Conservation (phyloP, 1,140 invertebrate species). For the Apis laboriosa region DNA sequence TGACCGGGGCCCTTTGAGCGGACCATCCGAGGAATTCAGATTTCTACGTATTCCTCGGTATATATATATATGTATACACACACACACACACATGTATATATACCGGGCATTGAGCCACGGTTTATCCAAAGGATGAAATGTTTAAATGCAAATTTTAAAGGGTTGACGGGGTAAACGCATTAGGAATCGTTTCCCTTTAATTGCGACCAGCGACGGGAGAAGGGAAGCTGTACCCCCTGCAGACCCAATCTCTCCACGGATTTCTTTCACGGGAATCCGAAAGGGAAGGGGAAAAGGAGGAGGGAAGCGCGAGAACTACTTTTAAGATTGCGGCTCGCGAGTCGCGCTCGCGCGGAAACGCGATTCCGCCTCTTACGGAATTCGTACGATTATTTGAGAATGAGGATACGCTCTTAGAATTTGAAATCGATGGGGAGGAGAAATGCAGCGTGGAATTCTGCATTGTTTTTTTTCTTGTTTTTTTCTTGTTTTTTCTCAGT, state of each 20-base stretch:
- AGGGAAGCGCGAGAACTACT: neutral
- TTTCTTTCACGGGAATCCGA: neutral
- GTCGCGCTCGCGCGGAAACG: neutral
- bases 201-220: neutral
- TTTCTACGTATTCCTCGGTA: conserved; percentile 19
- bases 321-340: neutral
- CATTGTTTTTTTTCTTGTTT: no score
- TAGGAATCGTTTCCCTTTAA: conserved; percentile 29
- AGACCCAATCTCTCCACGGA: neutral
- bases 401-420: neutral
- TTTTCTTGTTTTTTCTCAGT: no score
- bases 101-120: conserved; percentile 12
- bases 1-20: conserved; percentile 33
- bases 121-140: conserved; percentile 43
- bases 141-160: conserved; percentile 41
- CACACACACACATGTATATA: no score
- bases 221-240: no score
- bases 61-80: no score
- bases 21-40: conserved; percentile 36
- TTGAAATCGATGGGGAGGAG: no score
- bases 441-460: no score
- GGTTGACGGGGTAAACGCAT: conserved; percentile 32
- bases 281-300: neutral
- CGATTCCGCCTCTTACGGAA: neutral
- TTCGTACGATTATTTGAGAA: neutral